Evolutionary conservation across 2,888 invertebrate species (phyloP), one percentile per base, ranked within the genome.

Genomic region (Anodontia alba): DNA sequence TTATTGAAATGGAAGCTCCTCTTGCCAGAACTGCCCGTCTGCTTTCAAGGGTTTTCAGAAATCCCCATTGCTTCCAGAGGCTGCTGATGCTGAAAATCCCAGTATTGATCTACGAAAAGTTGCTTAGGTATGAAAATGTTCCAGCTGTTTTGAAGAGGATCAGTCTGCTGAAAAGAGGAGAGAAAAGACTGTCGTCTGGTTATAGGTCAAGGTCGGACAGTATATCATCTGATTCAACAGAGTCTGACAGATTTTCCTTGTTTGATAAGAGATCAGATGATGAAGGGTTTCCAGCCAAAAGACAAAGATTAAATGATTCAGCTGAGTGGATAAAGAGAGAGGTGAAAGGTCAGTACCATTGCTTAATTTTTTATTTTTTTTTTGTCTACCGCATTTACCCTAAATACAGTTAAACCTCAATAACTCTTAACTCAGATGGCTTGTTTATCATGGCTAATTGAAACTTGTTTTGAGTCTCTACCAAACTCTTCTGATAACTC

Each of bases 51-150:
- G 72, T 93, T 8, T 83, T 91, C 31, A 86, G 86, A 77, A 92
- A 93, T 84, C 90, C 90, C 0, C 73, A 88, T 8, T 90, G 91
- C 74, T 91, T 93, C 68, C 84, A 91, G 33, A 85, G 88, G 29
- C 51, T 92, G 3, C 75, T 92, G 51, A 83, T 85, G 0, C 85
- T 91, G 62, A 82, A 89, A 33, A 76, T 89, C 26, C 91, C 92
- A 26, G 81, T 88, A 20, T 29, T 89, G 49, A 80, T 90, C 12
- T 88, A 85, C 66, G 70, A 89, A n/a, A 88, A 87, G 43, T 80
- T 90, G 20, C 77, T 91, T 62, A 73, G 71, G 10, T 46, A 83
- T 54, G 78, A 77, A 73, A 76, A 84, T 62, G 67, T 85, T 68
- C 51, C 38, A 38, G 33, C 8, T 29, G 15, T 31, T 42, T 29